phyloP scores from a whole-genome alignment of 2,888 invertebrate genomes.

The Phyto melanocephala region DNA sequence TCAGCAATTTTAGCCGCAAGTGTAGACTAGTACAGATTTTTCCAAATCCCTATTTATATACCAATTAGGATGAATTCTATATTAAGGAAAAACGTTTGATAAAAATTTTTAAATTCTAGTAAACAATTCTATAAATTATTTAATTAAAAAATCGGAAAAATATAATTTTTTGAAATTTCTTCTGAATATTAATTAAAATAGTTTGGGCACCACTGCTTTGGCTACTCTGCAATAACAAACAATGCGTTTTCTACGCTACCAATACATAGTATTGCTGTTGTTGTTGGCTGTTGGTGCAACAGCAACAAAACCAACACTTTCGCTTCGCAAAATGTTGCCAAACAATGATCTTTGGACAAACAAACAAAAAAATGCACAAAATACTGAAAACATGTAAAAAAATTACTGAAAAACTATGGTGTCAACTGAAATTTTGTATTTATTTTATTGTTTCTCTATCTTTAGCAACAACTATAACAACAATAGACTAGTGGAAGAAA shows the following conservation, averaged over 20 bases:
- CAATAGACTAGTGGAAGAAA: constrained; percentile 8
- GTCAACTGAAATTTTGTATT: constrained; percentile 59
- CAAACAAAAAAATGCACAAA: background rate
- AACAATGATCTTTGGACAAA: constrained; percentile 50
- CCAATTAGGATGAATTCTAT: too few relatives aligned
- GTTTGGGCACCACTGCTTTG: too few relatives aligned
- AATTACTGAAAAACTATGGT: constrained; percentile 44
- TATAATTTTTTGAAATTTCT: too few relatives aligned
- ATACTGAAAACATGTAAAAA: background rate
- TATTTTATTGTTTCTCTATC: constrained; percentile 15
- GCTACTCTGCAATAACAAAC: background rate
- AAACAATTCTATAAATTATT: too few relatives aligned
- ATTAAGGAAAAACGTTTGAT: too few relatives aligned
- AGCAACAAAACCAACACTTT: constrained; percentile 45
- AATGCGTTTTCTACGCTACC: constrained; percentile 47
- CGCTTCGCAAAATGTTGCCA: constrained; percentile 38
- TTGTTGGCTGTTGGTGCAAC: background rate
- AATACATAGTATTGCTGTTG: background rate
- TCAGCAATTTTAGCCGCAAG: too few relatives aligned
- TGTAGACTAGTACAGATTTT: too few relatives aligned
- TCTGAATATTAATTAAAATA: too few relatives aligned
- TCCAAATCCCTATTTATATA: too few relatives aligned
- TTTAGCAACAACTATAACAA: background rate
- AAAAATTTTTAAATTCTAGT: too few relatives aligned
- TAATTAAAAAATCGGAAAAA: too few relatives aligned